Evolutionary conservation across 2,113 vertebrate genomes (phyloP), one percentile per base, ranked within the genome.

Genomic region (Laterallus jamaicensis): DNA sequence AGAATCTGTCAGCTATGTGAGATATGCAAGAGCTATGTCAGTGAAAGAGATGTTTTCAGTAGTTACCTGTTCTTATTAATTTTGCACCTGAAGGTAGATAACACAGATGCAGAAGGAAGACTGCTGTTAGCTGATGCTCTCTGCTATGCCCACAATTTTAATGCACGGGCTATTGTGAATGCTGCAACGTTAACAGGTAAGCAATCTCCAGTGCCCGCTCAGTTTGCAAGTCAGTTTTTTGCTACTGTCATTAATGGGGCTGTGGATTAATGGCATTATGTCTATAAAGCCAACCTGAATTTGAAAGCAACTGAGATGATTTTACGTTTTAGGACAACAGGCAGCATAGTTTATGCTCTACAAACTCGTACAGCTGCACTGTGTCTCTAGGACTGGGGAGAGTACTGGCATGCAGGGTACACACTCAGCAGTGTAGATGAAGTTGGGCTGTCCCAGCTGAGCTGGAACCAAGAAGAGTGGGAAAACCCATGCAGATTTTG

Each of bases 51-150:
- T 13, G 1, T 74, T 60, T 29, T 31, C 21, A 11, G 47, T 71
- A 56, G 32, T 69, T 88, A 11, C 25, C n/a, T 37, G 3, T n/a
- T 60, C 62, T 50, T 6, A 32, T 25, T 68, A n/a, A 25, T 80
- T 44, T 87, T 95, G 28, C 44, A 68, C 75, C 55, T 88, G 64
- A 96, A 99, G 99, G 98, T 99, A 42, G 99, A 99, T 96, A 99
- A 99, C 92, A 99, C 99, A 2, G 99, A 99, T 82, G 99, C 99
- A 4, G 99, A 99, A 92, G 99, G 99, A 64, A 98, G 99, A 35
- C 97, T 99, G 79, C 96, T 99, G 77, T 97, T 99, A 37, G 99
- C 99, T 4, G 99, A 99, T 32, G 99, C 99, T 0, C 99, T 99
- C 58, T 99, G 98, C 91, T 99, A 99, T 0, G 99, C 99, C 19